Conservation (phyloP, 2,113 vertebrate genomes). For the Ctenomys sociabilis region DNA sequence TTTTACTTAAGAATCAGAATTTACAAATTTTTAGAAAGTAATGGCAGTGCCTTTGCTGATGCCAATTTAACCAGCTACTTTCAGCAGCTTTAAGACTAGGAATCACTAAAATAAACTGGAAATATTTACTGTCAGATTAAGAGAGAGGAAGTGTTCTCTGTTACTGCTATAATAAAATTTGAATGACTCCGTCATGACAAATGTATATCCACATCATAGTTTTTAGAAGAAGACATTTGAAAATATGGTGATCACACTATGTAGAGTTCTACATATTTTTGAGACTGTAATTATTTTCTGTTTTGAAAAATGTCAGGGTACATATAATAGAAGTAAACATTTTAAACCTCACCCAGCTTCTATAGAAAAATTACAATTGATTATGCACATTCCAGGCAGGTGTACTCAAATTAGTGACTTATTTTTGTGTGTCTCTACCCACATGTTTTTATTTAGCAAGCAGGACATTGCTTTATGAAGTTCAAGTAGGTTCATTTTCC, state of each 20-base stretch:
- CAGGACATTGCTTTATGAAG: not conserved
- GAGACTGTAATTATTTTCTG: not conserved
- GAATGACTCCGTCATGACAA: not conserved
- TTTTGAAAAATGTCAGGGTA: constrained; percentile 5
- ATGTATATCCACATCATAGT: not conserved
- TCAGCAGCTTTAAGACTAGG: not conserved
- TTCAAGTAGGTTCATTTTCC: constrained; percentile 1
- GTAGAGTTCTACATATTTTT: not conserved
- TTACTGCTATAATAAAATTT: constrained; percentile 42
- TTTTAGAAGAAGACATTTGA: constrained; percentile 30
- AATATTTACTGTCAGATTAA: not conserved
- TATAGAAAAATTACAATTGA: not conserved
- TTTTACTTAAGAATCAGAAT: constrained; percentile 37
- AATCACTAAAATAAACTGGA: not conserved
- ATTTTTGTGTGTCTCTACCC: not conserved
- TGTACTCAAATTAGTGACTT: constrained; percentile 1
- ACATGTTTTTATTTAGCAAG: not conserved
- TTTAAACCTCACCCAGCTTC: not conserved
- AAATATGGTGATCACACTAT: not conserved
- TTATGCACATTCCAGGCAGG: not conserved
- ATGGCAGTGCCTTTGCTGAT: not conserved
- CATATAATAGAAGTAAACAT: not conserved
- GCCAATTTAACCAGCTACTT: not conserved
- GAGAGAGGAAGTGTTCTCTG: not conserved
- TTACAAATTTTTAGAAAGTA: constrained; percentile 46